Evolutionary conservation across 1,140 invertebrate genomes (phyloP).

Genomic region (Neotoxoptera formosana): DNA sequence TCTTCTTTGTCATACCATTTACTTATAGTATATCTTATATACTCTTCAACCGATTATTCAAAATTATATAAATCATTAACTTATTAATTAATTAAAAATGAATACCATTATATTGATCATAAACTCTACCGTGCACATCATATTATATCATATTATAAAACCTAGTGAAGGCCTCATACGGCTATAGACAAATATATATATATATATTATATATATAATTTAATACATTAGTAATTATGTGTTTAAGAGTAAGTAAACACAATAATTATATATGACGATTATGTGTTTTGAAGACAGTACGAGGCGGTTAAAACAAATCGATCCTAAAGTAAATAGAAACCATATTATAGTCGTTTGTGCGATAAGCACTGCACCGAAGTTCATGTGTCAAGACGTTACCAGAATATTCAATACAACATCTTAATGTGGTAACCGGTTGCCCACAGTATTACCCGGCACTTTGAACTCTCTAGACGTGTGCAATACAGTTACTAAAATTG

Average conservation of each 20-base stretch:
- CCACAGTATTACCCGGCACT: not conserved
- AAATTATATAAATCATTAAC: not conserved
- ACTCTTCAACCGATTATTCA: not conserved
- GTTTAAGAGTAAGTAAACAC: not conserved
- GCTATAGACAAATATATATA: not conserved
- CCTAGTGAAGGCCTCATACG: too few species aligned
- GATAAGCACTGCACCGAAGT: conserved; percentile 8
- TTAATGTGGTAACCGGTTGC: not conserved
- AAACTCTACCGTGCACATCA: too few species aligned
- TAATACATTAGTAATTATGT: not conserved
- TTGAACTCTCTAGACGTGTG: not conserved
- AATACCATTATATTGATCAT: too few species aligned
- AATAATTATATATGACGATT: not conserved
- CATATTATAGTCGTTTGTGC: not conserved
- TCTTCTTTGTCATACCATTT: not conserved
- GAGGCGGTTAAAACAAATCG: not conserved
- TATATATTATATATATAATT: too few species aligned
- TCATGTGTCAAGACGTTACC: conserved; percentile 16
- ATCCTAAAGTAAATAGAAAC: not conserved
- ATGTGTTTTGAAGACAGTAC: too few species aligned
- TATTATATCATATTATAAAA: too few species aligned
- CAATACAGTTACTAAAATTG: not conserved
- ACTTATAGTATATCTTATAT: not conserved
- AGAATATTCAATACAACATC: not conserved
- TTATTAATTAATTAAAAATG: too few species aligned